Conservation (phyloP, 2,888 invertebrate species). For the Machimus rusticus region DNA sequence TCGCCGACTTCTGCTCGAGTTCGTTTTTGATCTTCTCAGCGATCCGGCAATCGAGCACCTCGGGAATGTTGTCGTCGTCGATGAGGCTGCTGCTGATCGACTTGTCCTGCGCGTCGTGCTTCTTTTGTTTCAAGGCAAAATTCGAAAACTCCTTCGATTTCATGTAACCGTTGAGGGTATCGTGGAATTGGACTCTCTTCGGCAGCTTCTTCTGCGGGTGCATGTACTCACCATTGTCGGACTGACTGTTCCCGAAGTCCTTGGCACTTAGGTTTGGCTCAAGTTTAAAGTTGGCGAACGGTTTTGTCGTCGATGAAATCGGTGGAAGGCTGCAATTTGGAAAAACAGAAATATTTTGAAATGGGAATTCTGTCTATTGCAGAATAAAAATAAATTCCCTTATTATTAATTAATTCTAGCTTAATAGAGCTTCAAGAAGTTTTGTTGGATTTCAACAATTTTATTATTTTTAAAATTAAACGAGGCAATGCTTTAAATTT, state of each 20-base stretch:
- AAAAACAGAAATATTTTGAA: background rate
- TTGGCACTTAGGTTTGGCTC: constrained; percentile 61
- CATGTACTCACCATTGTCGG: constrained; percentile 51
- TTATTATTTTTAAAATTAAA: too few species aligned
- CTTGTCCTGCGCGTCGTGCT: constrained; percentile 56
- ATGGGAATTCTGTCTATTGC: background rate
- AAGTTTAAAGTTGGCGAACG: constrained; percentile 61
- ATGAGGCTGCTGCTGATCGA: constrained; percentile 52
- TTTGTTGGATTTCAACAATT: too few species aligned
- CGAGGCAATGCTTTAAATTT: too few species aligned
- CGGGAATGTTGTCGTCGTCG: constrained; percentile 56
- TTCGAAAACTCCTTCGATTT: constrained; percentile 54
- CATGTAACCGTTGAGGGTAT: constrained; percentile 56
- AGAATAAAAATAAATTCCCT: too few species aligned
- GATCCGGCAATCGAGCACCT: constrained; percentile 62
- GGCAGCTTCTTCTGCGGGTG: constrained; percentile 53
- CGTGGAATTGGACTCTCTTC: constrained; percentile 61
- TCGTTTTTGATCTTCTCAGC: constrained; percentile 63
- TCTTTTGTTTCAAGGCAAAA: constrained; percentile 54
- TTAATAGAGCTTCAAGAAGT: too few species aligned
- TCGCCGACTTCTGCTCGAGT: constrained; percentile 57
- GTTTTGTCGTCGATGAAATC: constrained; percentile 58
- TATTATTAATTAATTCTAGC: too few species aligned
- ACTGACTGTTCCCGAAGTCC: constrained; percentile 56
- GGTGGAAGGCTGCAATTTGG: constrained; percentile 55